phyloP scores from a whole-genome alignment of 1,140 invertebrate genomes.

The Euschistus heros region DNA sequence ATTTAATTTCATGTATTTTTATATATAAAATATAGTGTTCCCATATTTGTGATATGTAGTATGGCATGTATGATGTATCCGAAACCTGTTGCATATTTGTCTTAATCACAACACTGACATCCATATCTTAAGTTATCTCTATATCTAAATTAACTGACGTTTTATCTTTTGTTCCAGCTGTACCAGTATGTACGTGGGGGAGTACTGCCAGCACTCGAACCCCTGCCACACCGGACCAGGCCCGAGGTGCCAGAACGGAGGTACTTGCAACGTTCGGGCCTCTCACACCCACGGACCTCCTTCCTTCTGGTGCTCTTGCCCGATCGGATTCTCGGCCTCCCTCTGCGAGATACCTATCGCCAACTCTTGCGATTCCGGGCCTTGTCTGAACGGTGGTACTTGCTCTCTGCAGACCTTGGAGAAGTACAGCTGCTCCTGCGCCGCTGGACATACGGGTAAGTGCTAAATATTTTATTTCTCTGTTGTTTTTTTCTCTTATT shows the following conservation, averaged over 20 bases:
- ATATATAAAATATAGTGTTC: too few relatives aligned
- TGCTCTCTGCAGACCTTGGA: slow-evolving; percentile 66
- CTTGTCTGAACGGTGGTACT: slow-evolving; percentile 75
- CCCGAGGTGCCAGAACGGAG: slow-evolving; percentile 82
- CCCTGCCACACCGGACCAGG: slow-evolving; percentile 79
- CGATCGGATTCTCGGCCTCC: slow-evolving; percentile 81
- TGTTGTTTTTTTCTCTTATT: too few relatives aligned
- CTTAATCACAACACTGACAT: too few relatives aligned
- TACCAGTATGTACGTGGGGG: slow-evolving; percentile 77
- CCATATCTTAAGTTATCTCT: too few relatives aligned
- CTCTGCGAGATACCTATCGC: slow-evolving; percentile 83
- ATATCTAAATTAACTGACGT: neutral
- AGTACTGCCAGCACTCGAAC: slow-evolving; percentile 87
- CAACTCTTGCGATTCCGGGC: slow-evolving; percentile 80
- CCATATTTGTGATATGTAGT: too few relatives aligned
- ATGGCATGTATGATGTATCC: too few relatives aligned
- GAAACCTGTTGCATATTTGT: too few relatives aligned
- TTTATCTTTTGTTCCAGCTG: slow-evolving; percentile 60
- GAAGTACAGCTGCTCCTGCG: slow-evolving; percentile 72
- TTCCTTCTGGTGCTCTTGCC: slow-evolving; percentile 74
- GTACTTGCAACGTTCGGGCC: slow-evolving; percentile 70
- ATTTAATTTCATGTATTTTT: too few relatives aligned
- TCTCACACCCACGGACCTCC: slow-evolving; percentile 51
- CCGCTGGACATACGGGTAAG: slow-evolving; percentile 72
- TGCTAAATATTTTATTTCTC: too few relatives aligned